Conservation (phyloP, 2,888 invertebrate species). For the Pecten maximus region DNA sequence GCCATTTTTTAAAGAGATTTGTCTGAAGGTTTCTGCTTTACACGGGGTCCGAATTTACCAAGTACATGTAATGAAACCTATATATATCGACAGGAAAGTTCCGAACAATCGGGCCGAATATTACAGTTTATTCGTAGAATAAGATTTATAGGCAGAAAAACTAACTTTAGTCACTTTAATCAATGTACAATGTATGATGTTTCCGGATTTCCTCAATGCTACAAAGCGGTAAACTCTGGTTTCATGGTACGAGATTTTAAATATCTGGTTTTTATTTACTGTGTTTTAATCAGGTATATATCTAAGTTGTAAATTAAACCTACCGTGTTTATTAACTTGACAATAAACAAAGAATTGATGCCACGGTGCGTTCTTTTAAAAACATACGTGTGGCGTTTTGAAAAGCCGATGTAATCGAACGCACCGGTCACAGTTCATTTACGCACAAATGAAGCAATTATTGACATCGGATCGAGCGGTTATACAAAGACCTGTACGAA, state of each 20-base stretch:
- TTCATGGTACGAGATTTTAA: not conserved
- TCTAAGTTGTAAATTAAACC: not conserved
- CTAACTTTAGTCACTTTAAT: no score
- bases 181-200: not conserved
- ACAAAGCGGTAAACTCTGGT: not conserved
- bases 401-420: slow-evolving; percentile 3
- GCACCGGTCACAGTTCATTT: slow-evolving; percentile 33
- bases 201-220: not conserved
- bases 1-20: no score
- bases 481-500: slow-evolving; percentile 3
- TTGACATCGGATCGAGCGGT: not conserved
- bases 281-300: not conserved
- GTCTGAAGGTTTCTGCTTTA: no score
- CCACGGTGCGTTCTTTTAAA: slow-evolving; percentile 19
- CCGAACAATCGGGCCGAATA: no score
- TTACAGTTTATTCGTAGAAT: no score
- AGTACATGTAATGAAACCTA: no score
- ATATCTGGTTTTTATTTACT: not conserved
- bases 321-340: not conserved
- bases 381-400: not conserved
- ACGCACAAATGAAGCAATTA: slow-evolving; percentile 35
- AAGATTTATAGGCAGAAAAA: no score
- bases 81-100: no score
- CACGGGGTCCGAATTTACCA: no score
- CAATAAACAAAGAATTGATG: not conserved